phyloP scores from a whole-genome alignment of 2,888 invertebrate genomes.

The Calliphora vomitoria region DNA sequence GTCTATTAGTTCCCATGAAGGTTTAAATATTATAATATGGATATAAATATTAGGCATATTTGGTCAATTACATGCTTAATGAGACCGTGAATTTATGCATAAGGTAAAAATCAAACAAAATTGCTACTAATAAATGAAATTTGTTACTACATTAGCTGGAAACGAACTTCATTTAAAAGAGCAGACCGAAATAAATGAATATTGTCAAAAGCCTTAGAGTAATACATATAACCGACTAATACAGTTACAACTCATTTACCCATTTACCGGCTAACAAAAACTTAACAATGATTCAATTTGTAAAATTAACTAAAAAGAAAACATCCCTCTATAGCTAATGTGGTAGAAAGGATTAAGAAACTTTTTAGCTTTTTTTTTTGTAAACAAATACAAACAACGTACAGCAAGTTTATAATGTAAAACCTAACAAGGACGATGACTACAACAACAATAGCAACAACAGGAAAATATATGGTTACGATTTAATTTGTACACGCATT shows the following conservation, averaged over 20 bases:
- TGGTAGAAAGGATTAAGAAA: constrained; percentile 2
- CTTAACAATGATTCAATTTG: constrained; percentile 11
- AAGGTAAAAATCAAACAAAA: neutral
- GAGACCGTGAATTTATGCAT: too few species aligned
- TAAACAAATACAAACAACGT: neutral
- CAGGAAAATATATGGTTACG: neutral
- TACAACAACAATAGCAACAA: neutral
- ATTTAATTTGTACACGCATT: constrained; percentile 62
- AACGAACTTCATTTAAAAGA: neutral
- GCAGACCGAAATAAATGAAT: neutral
- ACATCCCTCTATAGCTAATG: neutral
- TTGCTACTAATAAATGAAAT: neutral
- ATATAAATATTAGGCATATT: too few species aligned
- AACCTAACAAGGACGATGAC: neutral
- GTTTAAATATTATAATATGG: too few species aligned
- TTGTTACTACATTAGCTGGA: neutral
- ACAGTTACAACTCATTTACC: neutral
- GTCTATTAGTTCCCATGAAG: too few species aligned
- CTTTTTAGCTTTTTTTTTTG: neutral
- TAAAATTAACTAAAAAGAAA: neutral
- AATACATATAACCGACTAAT: neutral
- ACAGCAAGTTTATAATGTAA: neutral
- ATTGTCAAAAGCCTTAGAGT: neutral
- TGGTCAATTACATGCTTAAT: too few species aligned
- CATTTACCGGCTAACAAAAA: neutral